Evolutionary conservation across 2,797 vertebrate species (phyloP), one percentile per base, ranked within the genome.

Genomic region (Glyptemys insculpta): DNA sequence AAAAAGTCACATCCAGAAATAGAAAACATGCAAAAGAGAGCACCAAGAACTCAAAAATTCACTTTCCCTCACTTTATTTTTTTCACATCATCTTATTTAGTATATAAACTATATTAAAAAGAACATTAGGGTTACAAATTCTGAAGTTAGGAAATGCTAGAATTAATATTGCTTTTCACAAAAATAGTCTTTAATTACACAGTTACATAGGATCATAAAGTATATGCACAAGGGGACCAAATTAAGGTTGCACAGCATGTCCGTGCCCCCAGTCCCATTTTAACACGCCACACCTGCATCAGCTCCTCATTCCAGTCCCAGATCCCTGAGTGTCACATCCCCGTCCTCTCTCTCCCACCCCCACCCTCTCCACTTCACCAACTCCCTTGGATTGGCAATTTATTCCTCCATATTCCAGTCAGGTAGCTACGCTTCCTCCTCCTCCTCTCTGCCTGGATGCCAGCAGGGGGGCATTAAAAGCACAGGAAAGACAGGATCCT

Each of bases 141-240:
- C 19, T 4, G 37, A 25, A 3, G n/a, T 9, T 2, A 2, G 76
- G 29, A 41, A 1, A 10, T 25, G 59, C 5, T 37, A 5, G 0
- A 10, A 8, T 53, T 19, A 6, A 47, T 44, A 15, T 47, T 49
- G 27, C 5, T 12, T 1, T 54, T 4, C 3, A 19, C 18, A n/a
- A 16, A 1, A 16, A 0, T 4, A 1, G n/a, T 4, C 1, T 31
- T 0, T 3, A 4, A 2, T 4, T 2, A 1, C 18, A 23, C 14
- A 23, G 4, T 9, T 31, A 19, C 2, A 1, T 19, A 53, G 29
- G 19, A 1, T 56, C 54, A 53, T 31, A 2, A 0, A 29, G 1
- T 29, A 2, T 1, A 3, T 2, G 0, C 1, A 31, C n/a, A 1
- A 2, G 41, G 54, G 15, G 27, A 68, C 41, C 52, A 16, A 9